Base-by-base conservation (phyloP, 2,888 invertebrate genomes). In the Trichopria drosophilae region DNA sequence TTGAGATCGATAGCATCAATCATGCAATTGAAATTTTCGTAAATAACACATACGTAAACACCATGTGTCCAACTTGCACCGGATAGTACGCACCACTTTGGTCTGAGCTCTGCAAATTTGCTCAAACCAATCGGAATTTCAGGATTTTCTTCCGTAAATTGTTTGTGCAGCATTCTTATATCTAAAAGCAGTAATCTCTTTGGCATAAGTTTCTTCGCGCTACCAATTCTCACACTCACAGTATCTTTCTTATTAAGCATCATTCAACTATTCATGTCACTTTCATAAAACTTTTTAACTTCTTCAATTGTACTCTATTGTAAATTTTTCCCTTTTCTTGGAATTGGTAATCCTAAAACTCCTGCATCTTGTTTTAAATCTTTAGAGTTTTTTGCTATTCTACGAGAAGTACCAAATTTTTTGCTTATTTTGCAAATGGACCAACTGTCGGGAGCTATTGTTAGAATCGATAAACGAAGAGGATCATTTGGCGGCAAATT, bases 11-110 rank as follows among this genome's bases (percentile, higher is more conserved):
- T 20, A 23, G 24, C 26, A 36, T 49, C 22, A 19, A 45, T 26
- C 45, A 53, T 49, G 3, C 26, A 12, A 22, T 48, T 44, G 12
- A 24, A 13, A 43, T 48, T 48, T 47, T 48, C 26, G 32, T 53
- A 36, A 9, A 29, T 35, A 15, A 20, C 31, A 24, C 41, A 53
- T 4, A 53, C 43, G 31, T 39, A 48, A 6, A 48, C 48, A 9
- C n/a, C 36, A 35, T 48, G 44, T 18, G 42, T 49, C 4, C 45
- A 44, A 35, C 9, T 22, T 12, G 31, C 19, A 31, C 44, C 43
- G 23, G 47, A 32, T 12, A 51, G 19, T n/a, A 51, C 16, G 19
- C 50, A 46, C 23, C 29, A 29, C 20, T 46, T 41, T 9, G 46
- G 32, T 36, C 46, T 32, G 2, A 50, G 13, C 6, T 20, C 16